A percentile compares a stretch with the other conserved stretches of the same genome.
Conservation (phyloP, 2,797 vertebrate genomes). For the Pangasius krempfi region DNA sequence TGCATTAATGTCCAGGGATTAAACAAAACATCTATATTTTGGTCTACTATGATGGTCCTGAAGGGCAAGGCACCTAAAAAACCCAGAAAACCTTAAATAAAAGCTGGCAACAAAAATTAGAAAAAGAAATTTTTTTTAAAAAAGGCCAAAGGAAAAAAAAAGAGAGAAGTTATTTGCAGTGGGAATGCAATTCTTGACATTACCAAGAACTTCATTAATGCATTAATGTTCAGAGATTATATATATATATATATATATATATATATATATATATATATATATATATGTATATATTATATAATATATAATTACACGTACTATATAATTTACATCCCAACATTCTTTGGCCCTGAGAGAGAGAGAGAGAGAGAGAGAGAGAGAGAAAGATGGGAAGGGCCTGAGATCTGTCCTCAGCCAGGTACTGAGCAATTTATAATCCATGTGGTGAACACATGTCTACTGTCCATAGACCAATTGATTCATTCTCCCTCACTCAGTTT, state of each 20-base stretch:
- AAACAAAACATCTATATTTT: not conserved
- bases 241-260: no score
- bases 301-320: not conserved
- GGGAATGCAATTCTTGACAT: not conserved
- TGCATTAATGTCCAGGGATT: not conserved
- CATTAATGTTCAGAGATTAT: not conserved
- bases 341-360: not conserved
- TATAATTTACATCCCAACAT: not conserved
- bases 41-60: not conserved
- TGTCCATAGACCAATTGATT: constrained; percentile 68
- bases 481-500: constrained; percentile 62
- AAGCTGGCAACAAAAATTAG: not conserved
- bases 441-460: constrained; percentile 71
- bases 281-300: not conserved
- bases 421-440: constrained; percentile 68
- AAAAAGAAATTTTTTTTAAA: not conserved
- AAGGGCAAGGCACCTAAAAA: not conserved
- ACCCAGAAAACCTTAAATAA: not conserved
- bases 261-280: no score
- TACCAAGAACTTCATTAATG: not conserved
- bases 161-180: not conserved
- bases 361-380: not conserved
- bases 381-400: constrained; percentile 14
- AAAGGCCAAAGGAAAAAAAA: not conserved
- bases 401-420: constrained; percentile 53